phyloP scores from a whole-genome alignment of 2,797 vertebrate species.

The Aphelocoma californica region DNA sequence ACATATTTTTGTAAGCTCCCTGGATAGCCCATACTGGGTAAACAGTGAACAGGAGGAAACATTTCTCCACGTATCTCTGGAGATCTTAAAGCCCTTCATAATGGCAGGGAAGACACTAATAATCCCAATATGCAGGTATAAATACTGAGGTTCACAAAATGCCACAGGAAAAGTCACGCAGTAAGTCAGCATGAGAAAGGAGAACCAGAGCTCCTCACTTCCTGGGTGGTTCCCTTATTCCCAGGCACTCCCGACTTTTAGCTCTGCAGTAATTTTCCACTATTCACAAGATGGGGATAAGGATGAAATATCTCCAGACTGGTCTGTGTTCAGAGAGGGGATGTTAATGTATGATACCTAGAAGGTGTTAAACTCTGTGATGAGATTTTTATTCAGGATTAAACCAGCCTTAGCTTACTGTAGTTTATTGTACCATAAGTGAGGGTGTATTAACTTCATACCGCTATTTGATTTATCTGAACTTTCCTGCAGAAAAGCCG shows the following conservation, averaged over 20 bases:
- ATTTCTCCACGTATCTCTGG: fast-evolving
- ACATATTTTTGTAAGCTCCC: not conserved
- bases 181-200: not conserved
- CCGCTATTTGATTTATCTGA: not conserved
- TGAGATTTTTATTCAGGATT: not conserved
- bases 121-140: not conserved
- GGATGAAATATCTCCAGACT: not conserved
- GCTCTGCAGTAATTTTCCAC: not conserved
- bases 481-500: not conserved
- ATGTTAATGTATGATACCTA: not conserved
- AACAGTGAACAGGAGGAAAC: not conserved
- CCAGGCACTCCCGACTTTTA: not conserved
- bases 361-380: not conserved
- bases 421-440: not conserved
- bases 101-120: not conserved
- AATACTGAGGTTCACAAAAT: not conserved
- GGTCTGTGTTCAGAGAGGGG: not conserved
- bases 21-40: fast-evolving
- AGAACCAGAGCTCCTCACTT: not conserved
- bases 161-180: not conserved
- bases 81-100: not conserved
- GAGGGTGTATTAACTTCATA: not conserved
- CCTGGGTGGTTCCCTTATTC: not conserved
- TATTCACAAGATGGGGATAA: not conserved
- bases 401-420: not conserved